These are phyloP conservation scores for Amblyraja radiata DNA, from an alignment of 2,797 vertebrate genomes.

Conservation along the genomic window DNA sequence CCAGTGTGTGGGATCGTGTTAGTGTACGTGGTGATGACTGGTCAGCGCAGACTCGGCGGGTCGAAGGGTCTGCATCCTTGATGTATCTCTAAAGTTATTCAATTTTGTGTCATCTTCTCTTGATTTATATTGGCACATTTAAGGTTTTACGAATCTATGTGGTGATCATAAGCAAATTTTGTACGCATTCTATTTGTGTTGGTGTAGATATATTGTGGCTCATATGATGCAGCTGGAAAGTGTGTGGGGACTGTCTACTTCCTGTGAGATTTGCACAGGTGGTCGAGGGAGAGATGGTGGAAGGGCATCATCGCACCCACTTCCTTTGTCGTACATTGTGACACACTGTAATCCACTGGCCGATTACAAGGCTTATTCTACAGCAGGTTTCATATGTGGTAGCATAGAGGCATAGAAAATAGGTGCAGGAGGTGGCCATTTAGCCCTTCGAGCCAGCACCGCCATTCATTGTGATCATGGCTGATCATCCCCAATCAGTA, in stretches of 20 bases:
- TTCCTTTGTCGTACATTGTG: slow-evolving; percentile 62
- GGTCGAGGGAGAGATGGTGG: slow-evolving; percentile 56
- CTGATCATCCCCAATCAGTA: no score
- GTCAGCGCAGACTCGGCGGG: no score
- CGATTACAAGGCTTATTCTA: slow-evolving; percentile 46
- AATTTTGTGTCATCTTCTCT: neutral
- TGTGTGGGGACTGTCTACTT: slow-evolving; percentile 61
- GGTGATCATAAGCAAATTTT: neutral
- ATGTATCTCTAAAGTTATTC: no score
- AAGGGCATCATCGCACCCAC: slow-evolving; percentile 60
- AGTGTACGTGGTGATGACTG: no score
- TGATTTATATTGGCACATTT: neutral
- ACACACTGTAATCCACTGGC: slow-evolving; percentile 52
- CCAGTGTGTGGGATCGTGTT: no score
- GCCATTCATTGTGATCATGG: no score
- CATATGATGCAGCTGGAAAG: slow-evolving; percentile 60
- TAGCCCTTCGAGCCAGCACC: no score
- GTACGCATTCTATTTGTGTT: neutral
- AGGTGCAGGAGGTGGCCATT: no score
- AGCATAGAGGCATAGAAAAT: slow-evolving; percentile 19
- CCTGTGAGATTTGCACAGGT: slow-evolving; percentile 78
- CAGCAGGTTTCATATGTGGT: slow-evolving; percentile 50
- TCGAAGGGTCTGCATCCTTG: no score
- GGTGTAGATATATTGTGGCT: slow-evolving; percentile 47
- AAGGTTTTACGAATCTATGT: neutral